Percentiles rank a stretch among this genome's conserved stretches.
phyloP scores from a whole-genome alignment of 2,797 vertebrate genomes.

The Malurus leucopterus region DNA sequence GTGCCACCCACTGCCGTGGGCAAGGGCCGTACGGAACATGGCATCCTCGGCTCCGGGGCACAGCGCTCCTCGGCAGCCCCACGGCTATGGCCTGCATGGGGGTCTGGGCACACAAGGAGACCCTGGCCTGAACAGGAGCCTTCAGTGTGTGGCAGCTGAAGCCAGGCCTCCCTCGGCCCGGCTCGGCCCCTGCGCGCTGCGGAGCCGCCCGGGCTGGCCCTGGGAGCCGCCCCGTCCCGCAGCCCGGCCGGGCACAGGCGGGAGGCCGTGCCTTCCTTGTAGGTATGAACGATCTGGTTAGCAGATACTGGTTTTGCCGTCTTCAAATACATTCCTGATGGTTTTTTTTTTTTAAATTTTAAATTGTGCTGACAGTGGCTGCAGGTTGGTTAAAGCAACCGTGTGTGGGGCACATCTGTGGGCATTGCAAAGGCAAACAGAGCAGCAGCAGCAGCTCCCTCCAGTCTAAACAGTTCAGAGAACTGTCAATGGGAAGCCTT shows the following conservation, averaged over 20 bases:
- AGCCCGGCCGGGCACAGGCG: background rate
- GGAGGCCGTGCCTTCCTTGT: background rate
- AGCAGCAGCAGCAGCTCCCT: background rate
- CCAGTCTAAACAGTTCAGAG: background rate
- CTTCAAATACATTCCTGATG: background rate
- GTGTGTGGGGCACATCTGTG: background rate
- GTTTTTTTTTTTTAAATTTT: background rate
- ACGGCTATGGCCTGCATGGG: accelerated
- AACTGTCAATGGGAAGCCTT: background rate
- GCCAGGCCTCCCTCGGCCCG: accelerated
- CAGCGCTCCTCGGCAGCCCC: accelerated
- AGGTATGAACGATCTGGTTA: background rate
- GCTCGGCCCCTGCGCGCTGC: background rate
- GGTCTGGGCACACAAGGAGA: background rate
- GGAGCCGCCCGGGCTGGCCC: accelerated
- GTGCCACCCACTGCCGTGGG: accelerated
- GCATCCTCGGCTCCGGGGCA: accelerated
- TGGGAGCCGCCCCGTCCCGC: background rate
- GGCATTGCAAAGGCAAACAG: background rate
- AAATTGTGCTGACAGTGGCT: background rate
- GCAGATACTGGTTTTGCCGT: background rate
- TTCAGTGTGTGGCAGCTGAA: accelerated
- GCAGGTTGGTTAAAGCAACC: background rate
- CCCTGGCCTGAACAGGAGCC: background rate
- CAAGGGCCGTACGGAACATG: accelerated